Base-by-base conservation (phyloP, 2,113 vertebrate genomes). In the Formicarius rufipectus region DNA sequence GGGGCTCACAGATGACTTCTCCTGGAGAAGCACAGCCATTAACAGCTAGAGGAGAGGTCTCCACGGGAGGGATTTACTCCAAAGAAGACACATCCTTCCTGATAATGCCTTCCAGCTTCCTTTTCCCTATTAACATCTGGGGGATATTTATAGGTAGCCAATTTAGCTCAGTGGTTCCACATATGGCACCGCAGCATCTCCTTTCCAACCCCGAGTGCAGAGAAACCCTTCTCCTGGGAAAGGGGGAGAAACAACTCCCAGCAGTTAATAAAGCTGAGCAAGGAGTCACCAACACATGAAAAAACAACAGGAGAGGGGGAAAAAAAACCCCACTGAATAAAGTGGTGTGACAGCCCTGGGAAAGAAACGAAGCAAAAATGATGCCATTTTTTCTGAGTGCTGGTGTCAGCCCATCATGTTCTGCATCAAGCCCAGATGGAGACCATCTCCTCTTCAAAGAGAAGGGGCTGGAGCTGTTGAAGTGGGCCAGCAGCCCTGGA, bases 361-460 rank as follows among this genome's bases (percentile, higher is more conserved):
- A 90, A 95, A 90, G 69, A 21, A 3, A 12, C 12, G 16, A 17
- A 58, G 84, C 64, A 33, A 75, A 33, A 93, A 21, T 4, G 18
- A 80, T 49, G 52, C 91, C 53, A 58, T 78, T 94, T 88, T 81
- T 82, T 93, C 92, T 66, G 2, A 93, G 69, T 11, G 8, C 73
- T 4, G 0, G 63, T 92, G 92, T 96, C 93, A 87, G 76, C 76
- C 97, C 97, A 92, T 92, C 84, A 25, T 77, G 97, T 95, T 64
- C 87, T 87, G 68, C 96, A 97, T 97, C 97, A 94, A 94, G 96
- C 92, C 98, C 98, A 98, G 98, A 98, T 98, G 98, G 97, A 97
- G 89, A 21, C 22, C 22, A 22, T 47, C 47, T 93, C 92, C 92
- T 97, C 96, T 97, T 98, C 98, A 97, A 95, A 93, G 93, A 95